Base-by-base conservation (phyloP, 1,140 invertebrate genomes). In the Drosophila parvula region DNA sequence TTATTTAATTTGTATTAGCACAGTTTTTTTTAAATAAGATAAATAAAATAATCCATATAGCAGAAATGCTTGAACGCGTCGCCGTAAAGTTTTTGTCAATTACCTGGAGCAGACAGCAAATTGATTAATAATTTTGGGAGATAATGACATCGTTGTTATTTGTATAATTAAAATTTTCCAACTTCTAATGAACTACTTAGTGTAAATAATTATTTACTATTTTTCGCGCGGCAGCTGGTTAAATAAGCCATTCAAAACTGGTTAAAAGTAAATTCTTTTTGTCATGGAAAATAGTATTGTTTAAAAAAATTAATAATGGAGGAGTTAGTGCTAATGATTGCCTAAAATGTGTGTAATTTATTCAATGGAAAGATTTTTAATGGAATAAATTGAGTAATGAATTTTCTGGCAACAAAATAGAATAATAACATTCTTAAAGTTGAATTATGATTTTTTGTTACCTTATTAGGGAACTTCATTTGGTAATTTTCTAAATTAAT, bases 1-100 rank as follows among this genome's bases (percentile, higher is more conserved):
- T 36, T 9, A 65, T 63, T 74, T 74, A 58, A 57, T 22, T 64
- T 56, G 40, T 11, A 56, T 63, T 51, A 58, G 28, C 60, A 6
- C 10, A 34, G 7, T 5, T 44, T 58, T 48, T 68, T 57, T 63
- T n/a, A n/a, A n/a, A n/a, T n/a, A n/a, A n/a, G n/a, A n/a, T n/a
- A n/a, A n/a, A n/a, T n/a, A n/a, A n/a, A n/a, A n/a, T n/a, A n/a
- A n/a, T n/a, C 50, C 51, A 77, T 51, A 77, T 69, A 50, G 56
- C 32, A 47, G 48, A 56, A 71, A 61, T 61, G 55, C 55, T 12
- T 43, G 40, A 61, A 68, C 43, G 74, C 56, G 32, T 41, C 30
- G 28, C 55, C 65, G 27, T n/a, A 5, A 38, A 16, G 27, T 36
- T 45, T 22, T 16, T 4, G 4, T 5, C 44, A 75, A 76, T 75